Evolutionary conservation across 2,797 vertebrate genomes (phyloP).

Genomic region (Epinephelus malabaricus): DNA sequence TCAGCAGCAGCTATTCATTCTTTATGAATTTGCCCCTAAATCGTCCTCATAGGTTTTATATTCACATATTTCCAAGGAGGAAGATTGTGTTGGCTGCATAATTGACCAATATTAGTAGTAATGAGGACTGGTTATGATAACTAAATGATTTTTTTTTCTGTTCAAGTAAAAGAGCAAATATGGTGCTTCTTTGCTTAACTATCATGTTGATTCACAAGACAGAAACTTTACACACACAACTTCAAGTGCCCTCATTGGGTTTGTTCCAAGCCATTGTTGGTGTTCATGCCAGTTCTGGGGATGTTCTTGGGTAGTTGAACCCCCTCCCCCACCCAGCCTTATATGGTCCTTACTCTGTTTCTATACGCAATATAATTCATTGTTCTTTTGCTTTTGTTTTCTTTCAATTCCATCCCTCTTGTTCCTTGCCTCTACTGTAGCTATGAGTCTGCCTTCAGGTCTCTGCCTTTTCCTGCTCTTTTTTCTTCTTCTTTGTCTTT

Average conservation of each 20-base stretch:
- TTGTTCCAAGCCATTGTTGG: slow-evolving; percentile 25
- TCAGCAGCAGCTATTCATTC: too few relatives aligned
- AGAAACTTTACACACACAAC: slow-evolving; percentile 26
- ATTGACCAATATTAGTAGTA: not conserved
- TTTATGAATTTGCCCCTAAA: too few relatives aligned
- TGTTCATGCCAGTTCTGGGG: slow-evolving; percentile 37
- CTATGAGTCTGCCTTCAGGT: slow-evolving; percentile 23
- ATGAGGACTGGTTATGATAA: not conserved
- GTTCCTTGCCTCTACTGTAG: slow-evolving; percentile 12
- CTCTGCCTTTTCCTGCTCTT: slow-evolving; percentile 14
- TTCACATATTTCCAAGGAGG: not conserved
- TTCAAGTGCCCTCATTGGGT: slow-evolving; percentile 23
- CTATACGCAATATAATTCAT: slow-evolving; percentile 23
- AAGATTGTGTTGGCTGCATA: not conserved
- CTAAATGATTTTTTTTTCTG: not conserved
- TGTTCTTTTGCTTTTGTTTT: slow-evolving; percentile 33
- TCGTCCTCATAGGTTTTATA: not conserved
- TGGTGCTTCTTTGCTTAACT: slow-evolving; percentile 7
- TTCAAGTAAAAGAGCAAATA: slow-evolving; percentile 6
- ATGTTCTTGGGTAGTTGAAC: slow-evolving; percentile 37
- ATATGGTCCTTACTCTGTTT: slow-evolving; percentile 11
- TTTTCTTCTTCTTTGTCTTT: slow-evolving; percentile 51
- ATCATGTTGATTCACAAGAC: slow-evolving; percentile 14
- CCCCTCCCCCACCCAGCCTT: not conserved
- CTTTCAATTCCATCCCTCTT: slow-evolving; percentile 3